Conservation (phyloP, 2,113 vertebrate species). For the Syrrhaptes paradoxus region DNA sequence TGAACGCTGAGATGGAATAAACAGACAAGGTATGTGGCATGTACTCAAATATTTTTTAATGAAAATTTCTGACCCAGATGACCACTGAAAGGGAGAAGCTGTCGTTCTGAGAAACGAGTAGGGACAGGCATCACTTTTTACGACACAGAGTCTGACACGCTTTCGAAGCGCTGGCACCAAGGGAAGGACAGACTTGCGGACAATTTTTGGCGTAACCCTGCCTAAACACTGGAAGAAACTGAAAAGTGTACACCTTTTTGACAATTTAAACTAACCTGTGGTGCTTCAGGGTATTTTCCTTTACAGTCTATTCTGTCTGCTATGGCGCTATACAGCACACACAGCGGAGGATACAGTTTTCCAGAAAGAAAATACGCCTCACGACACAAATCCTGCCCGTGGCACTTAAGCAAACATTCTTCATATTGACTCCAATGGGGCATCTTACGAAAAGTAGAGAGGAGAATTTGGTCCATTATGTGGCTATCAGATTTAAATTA, state of each 20-base stretch:
- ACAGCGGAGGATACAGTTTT: not conserved
- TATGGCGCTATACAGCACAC: not conserved
- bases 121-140: not conserved
- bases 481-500: constrained; percentile 69
- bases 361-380: not conserved
- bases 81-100: constrained; percentile 52
- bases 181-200: not conserved
- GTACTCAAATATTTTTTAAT: constrained; percentile 67
- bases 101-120: constrained; percentile 6
- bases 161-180: not conserved
- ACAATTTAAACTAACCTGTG: not conserved
- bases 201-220: not conserved
- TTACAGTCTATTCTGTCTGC: not conserved
- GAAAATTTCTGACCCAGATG: constrained; percentile 49
- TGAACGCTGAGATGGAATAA: constrained; percentile 54
- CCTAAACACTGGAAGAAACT: not conserved
- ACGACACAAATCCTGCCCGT: constrained; percentile 17
- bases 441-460: constrained; percentile 38
- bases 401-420: constrained; percentile 10
- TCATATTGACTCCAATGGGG: constrained; percentile 6
- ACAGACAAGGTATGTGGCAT: constrained; percentile 48
- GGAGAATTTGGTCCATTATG: constrained; percentile 63
- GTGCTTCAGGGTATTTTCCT: constrained; percentile 5
- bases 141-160: not conserved
- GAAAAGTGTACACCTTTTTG: not conserved